These are phyloP conservation scores for Psix sp. DNA, from an alignment of 1,140 invertebrate species.

Conservation along the genomic window DNA sequence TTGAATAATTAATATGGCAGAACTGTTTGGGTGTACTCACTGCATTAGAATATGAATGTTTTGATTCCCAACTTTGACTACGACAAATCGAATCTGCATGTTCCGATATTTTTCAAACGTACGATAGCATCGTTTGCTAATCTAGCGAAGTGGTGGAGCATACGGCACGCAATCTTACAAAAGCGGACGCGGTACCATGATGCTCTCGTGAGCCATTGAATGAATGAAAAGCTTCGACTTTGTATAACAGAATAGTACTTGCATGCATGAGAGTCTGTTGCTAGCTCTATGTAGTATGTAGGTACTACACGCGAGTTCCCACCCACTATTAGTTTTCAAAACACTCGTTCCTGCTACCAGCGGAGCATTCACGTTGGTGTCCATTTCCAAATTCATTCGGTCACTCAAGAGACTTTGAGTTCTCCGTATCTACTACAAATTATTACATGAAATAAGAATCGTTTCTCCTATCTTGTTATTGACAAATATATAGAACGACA, in stretches of 20 bases:
- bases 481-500: too few species aligned
- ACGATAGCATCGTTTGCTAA: constrained; percentile 44
- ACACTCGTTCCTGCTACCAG: constrained; percentile 36
- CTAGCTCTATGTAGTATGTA: constrained; percentile 8
- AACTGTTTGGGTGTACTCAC: too few species aligned
- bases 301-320: constrained; percentile 24
- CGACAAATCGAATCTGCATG: constrained; percentile 26
- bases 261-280: constrained; percentile 23
- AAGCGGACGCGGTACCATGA: constrained; percentile 18
- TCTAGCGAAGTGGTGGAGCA: constrained; percentile 42
- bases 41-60: too few species aligned
- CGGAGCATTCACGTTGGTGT: constrained; percentile 29
- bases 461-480: too few species aligned
- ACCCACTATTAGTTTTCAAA: constrained; percentile 28
- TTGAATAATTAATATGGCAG: too few species aligned
- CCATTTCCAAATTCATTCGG: constrained; percentile 44
- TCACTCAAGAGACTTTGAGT: constrained; percentile 40
- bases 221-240: constrained; percentile 54
- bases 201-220: constrained; percentile 33
- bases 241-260: constrained; percentile 33
- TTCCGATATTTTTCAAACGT: constrained; percentile 35
- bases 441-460: too few species aligned
- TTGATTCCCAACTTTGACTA: too few species aligned
- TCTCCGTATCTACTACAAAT: constrained; percentile 21
- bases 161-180: constrained; percentile 51